Percentiles rank a stretch among this genome's conserved stretches.
Evolutionary conservation across 2,113 vertebrate species (phyloP).

Genomic region (Australoheros scitulus): DNA sequence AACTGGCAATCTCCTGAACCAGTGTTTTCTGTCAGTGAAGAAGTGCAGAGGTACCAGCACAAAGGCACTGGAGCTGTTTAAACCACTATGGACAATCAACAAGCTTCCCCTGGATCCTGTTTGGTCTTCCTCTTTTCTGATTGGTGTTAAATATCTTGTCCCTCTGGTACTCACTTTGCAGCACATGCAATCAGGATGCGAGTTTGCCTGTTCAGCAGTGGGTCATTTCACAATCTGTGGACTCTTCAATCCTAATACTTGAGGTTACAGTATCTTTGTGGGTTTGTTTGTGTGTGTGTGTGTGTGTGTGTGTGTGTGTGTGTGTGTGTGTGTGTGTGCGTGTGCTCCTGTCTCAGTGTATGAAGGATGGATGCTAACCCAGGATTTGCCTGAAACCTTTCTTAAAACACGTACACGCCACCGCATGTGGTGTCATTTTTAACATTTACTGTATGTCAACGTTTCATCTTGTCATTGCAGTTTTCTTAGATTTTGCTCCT

Average conservation of each 20-base stretch:
- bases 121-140: constrained; percentile 35
- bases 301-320: constrained; percentile 11
- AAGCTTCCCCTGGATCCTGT: background rate
- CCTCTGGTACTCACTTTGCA: constrained; percentile 21
- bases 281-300: constrained; percentile 12
- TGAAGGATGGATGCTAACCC: constrained; percentile 18
- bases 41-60: constrained; percentile 12
- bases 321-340: constrained; percentile 7
- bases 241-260: constrained; percentile 30
- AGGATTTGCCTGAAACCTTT: constrained; percentile 62
- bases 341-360: constrained; percentile 18
- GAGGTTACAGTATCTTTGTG: background rate
- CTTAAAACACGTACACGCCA: constrained; percentile 41
- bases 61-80: constrained; percentile 38
- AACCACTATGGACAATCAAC: constrained; percentile 47
- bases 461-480: constrained; percentile 40
- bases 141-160: background rate
- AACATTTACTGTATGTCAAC: constrained; percentile 39
- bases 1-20: constrained; percentile 9
- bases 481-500: constrained; percentile 46
- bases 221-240: constrained; percentile 20
- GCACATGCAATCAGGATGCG: constrained; percentile 8
- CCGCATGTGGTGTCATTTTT: constrained; percentile 33
- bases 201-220: constrained; percentile 23
- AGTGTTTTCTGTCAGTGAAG: constrained; percentile 13